Evolutionary conservation across 2,113 vertebrate species (phyloP).

Genomic region (Seriola aureovittata): DNA sequence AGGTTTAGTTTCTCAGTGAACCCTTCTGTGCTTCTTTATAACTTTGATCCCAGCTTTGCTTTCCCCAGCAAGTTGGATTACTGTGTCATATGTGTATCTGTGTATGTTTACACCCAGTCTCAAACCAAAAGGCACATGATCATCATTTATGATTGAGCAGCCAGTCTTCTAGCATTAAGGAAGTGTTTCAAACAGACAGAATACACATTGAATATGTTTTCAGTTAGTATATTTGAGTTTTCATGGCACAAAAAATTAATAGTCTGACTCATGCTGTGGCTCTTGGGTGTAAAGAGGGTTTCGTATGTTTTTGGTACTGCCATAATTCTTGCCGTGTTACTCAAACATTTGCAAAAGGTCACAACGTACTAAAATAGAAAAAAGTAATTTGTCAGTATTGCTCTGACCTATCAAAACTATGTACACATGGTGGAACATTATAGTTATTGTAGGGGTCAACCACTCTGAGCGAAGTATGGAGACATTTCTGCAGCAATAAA

Average conservation of each 20-base stretch:
- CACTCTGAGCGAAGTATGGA: too few relatives aligned
- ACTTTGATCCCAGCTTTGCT: conserved; percentile 46
- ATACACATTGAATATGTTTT: neutral
- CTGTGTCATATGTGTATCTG: conserved; percentile 18
- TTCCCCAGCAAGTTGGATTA: conserved; percentile 35
- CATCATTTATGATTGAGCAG: conserved; percentile 17
- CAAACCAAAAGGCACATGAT: conserved; percentile 5
- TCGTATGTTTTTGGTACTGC: neutral
- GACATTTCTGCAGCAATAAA: neutral
- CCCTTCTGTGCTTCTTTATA: conserved; percentile 30
- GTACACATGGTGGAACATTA: neutral
- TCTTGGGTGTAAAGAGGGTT: neutral
- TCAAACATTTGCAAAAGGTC: neutral
- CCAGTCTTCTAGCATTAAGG: neutral
- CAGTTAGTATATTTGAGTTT: neutral
- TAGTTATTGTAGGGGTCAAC: neutral
- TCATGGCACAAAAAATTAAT: neutral
- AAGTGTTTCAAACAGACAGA: conserved; percentile 1
- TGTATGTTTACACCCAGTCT: conserved; percentile 37
- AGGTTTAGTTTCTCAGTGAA: conserved; percentile 50
- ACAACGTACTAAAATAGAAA: neutral
- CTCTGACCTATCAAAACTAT: neutral
- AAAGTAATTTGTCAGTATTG: neutral
- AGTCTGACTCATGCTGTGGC: neutral
- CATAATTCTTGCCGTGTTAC: neutral